Percentiles rank a stretch among this genome's conserved stretches.
These are phyloP conservation scores for Irena cyanogastra DNA, from an alignment of 2,113 vertebrate genomes.

Conservation along the genomic window DNA sequence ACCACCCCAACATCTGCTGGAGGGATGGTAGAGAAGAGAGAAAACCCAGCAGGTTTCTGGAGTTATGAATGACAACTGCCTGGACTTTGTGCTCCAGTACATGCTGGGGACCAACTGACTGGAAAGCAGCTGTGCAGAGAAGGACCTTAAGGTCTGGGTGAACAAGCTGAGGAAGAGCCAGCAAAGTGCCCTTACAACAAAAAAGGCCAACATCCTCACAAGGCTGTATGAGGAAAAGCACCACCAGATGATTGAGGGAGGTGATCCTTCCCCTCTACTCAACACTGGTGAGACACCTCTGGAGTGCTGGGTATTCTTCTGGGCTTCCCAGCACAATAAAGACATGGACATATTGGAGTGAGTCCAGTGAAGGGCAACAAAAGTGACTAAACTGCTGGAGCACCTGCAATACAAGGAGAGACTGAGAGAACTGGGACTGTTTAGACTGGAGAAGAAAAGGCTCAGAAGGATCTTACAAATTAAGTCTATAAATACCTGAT, in stretches of 20 bases:
- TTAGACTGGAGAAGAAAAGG: not conserved
- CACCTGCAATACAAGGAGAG: not conserved
- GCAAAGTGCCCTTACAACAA: not conserved
- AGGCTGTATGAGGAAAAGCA: not conserved
- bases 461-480: not conserved
- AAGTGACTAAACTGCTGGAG: not conserved
- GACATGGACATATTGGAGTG: not conserved
- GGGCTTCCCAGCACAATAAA: not conserved
- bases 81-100: not conserved
- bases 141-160: not conserved
- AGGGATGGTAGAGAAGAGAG: not conserved
- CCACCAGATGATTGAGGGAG: not conserved
- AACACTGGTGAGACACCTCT: not conserved
- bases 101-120: not conserved
- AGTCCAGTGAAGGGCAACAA: not conserved
- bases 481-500: not conserved
- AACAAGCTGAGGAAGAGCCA: not conserved
- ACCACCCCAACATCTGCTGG: not conserved
- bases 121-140: not conserved
- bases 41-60: not conserved
- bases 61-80: fast-evolving
- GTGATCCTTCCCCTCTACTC: not conserved
- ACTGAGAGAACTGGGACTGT: not conserved
- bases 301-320: not conserved
- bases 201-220: not conserved